Conservation (phyloP, 2,113 vertebrate species). For the Scytalopus superciliaris region DNA sequence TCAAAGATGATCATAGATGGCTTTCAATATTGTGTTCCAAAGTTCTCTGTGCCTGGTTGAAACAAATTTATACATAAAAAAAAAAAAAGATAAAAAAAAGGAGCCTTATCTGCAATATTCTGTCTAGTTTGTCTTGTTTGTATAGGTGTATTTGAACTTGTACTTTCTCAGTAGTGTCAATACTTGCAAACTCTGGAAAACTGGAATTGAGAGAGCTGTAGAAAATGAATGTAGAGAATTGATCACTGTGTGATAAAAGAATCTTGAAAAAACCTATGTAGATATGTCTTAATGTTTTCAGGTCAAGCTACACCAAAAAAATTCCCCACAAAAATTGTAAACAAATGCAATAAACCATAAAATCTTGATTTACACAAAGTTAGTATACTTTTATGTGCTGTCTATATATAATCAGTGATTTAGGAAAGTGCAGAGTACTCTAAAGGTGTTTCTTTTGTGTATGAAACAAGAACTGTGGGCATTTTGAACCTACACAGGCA, state of each 20-base stretch:
- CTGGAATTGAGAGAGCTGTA: slow-evolving; percentile 23
- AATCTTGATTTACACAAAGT: slow-evolving; percentile 36
- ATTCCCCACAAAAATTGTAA: slow-evolving; percentile 2
- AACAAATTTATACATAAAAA: not conserved
- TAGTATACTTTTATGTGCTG: not conserved
- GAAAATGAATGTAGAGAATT: slow-evolving; percentile 21
- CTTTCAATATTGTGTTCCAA: slow-evolving; percentile 53
- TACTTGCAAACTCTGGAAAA: slow-evolving; percentile 10
- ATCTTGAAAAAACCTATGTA: not conserved
- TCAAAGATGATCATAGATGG: not conserved
- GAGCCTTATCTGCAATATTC: slow-evolving; percentile 47
- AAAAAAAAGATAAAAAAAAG: not conserved
- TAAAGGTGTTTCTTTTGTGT: not conserved
- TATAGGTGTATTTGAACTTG: slow-evolving; percentile 26
- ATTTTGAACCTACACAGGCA: not conserved
- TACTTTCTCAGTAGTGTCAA: not conserved
- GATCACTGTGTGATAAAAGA: slow-evolving; percentile 50
- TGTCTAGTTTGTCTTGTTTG: slow-evolving; percentile 48
- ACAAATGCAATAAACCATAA: slow-evolving; percentile 70
- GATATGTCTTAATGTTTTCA: slow-evolving; percentile 41
- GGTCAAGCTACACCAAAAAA: slow-evolving; percentile 55
- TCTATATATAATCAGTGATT: not conserved
- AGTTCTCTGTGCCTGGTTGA: slow-evolving; percentile 59
- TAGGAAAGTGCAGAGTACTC: not conserved
- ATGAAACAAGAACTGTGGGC: not conserved